A percentile compares a stretch with the other conserved stretches of the same genome.
These are phyloP conservation scores for Colletes gigas DNA, from an alignment of 1,140 invertebrate species.

Conservation along the genomic window DNA sequence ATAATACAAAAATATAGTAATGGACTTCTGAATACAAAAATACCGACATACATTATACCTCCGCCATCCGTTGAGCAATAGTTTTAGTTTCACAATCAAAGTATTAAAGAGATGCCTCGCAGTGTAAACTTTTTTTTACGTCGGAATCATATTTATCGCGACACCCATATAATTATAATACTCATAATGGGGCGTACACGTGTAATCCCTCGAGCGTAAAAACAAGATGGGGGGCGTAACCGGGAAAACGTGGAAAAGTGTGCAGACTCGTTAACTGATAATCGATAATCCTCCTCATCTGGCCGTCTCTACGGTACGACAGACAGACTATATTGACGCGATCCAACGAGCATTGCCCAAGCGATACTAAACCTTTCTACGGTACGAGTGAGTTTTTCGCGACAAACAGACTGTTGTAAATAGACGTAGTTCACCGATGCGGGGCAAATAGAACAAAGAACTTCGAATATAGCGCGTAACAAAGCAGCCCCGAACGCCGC, in stretches of 20 bases:
- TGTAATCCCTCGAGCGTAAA: background rate
- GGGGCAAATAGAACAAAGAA: slow-evolving; percentile 10
- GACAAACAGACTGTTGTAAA: slow-evolving; percentile 29
- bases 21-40: no score
- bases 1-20: no score
- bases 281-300: slow-evolving; percentile 45
- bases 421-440: background rate
- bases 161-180: background rate
- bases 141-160: slow-evolving; percentile 10
- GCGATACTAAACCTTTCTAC: slow-evolving; percentile 38
- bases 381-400: slow-evolving; percentile 27
- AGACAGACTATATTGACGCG: slow-evolving; percentile 55
- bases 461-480: background rate
- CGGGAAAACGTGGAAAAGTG: slow-evolving; percentile 22
- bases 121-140: background rate
- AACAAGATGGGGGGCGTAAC: slow-evolving; percentile 1
- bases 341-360: slow-evolving; percentile 20
- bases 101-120: background rate
- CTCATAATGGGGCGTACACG: slow-evolving; percentile 17
- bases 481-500: slow-evolving; percentile 5
- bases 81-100: no score
- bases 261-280: slow-evolving; percentile 52
- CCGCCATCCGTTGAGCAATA: background rate
- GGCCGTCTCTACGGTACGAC: background rate
- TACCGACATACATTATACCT: background rate